Conservation (phyloP, 2,797 vertebrate species). For the Oryzias dopingdopingensis region DNA sequence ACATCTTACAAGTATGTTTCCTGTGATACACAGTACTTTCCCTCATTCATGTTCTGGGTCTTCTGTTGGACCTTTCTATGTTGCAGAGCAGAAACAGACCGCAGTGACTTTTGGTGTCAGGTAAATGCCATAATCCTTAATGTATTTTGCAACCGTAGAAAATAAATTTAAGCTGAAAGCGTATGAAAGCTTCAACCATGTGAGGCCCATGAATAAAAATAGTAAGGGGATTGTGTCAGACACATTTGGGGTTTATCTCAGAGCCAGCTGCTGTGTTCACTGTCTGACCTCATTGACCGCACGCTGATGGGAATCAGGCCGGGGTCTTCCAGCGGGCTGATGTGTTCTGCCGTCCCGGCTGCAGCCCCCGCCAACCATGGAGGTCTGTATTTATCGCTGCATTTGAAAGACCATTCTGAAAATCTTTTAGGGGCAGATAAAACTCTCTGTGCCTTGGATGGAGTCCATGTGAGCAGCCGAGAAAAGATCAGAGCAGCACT, state of each 20-base stretch:
- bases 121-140: conserved; percentile 20
- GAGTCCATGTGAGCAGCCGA: conserved; percentile 22
- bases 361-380: conserved; percentile 30
- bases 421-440: conserved; percentile 44
- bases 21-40: no score
- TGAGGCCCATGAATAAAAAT: conserved; percentile 50
- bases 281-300: conserved; percentile 73
- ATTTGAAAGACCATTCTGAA: conserved; percentile 32
- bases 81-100: conserved; percentile 1
- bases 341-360: conserved; percentile 39
- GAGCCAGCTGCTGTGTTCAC: conserved; percentile 46
- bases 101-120: conserved; percentile 7
- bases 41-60: no score
- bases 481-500: conserved; percentile 13
- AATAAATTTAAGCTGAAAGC: conserved; percentile 13
- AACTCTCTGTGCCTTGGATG: conserved; percentile 30
- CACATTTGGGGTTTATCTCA: conserved; percentile 60
- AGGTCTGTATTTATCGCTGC: conserved; percentile 29
- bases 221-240: conserved; percentile 59
- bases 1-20: no score
- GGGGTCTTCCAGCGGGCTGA: conserved; percentile 45
- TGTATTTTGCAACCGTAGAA: conserved; percentile 11
- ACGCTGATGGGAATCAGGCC: conserved; percentile 51
- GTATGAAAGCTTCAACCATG: conserved; percentile 23
- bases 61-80: not conserved